phyloP scores from a whole-genome alignment of 1,140 invertebrate genomes.

The Philotrypesis tridentata region DNA sequence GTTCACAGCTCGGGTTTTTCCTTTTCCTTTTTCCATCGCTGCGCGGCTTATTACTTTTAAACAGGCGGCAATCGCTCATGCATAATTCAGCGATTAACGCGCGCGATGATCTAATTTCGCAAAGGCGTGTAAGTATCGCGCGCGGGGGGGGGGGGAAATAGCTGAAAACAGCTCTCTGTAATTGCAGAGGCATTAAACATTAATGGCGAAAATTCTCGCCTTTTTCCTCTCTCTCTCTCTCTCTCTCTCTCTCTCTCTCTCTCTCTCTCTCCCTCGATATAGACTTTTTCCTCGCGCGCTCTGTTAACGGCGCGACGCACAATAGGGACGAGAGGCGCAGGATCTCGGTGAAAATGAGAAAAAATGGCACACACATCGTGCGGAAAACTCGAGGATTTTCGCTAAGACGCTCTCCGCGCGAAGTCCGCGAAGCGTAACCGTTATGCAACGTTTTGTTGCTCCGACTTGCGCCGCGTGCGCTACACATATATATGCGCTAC shows the following conservation, averaged over 20 bases:
- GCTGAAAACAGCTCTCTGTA: neutral
- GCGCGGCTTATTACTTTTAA: neutral
- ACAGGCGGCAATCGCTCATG: neutral
- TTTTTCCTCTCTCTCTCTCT: neutral
- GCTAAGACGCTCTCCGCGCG: neutral
- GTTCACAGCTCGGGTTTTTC: neutral
- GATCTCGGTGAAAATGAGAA: too few species aligned
- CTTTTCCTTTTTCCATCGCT: neutral
- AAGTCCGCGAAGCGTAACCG: conserved; percentile 68
- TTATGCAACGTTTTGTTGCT: conserved; percentile 72
- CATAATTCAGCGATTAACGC: neutral
- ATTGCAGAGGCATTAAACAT: neutral
- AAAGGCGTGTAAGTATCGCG: neutral
- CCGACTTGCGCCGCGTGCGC: conserved; percentile 29
- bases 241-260: too few species aligned
- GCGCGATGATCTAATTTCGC: neutral
- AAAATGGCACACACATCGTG: too few species aligned
- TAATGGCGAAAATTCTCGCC: neutral
- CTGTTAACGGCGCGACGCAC: too few species aligned
- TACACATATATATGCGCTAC: too few species aligned
- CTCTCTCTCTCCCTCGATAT: too few species aligned
- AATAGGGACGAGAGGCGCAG: too few species aligned
- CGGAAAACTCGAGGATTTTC: too few species aligned
- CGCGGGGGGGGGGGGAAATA: too few species aligned
- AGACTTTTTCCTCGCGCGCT: too few species aligned